Evolutionary conservation across 2,888 invertebrate genomes (phyloP), one percentile per base, ranked within the genome.

Genomic region (Resseliella maxima): DNA sequence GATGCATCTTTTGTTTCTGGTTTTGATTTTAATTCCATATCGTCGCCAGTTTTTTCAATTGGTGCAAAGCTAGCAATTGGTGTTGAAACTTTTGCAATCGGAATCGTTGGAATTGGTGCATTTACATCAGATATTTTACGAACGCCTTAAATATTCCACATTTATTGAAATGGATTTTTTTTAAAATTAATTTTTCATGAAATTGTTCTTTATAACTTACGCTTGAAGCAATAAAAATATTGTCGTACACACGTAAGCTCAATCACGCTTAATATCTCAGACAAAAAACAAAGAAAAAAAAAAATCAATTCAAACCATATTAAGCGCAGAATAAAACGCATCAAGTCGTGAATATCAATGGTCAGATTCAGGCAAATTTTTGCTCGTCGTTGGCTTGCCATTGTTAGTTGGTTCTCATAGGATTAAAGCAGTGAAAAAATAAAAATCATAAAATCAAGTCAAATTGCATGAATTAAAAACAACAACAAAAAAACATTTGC

Each of bases 1-100:
- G 59, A 18, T 24, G 8, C 50, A 50, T 3, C 18, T 59, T n/a
- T 15, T 6, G n/a, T 27, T 24, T 59, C 59, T 59, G 24, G 27
- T 59, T 59, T 59, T n/a, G 59, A 5, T 21, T 21, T 21, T 8
- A 3, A 21, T 21, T 50, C 50, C 18, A 50, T 18, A 21, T 50
- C 50, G 3, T 50, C 27, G n/a, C 5, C 59, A 24, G 1, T 12
- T 59, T 59, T 59, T 59, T 59, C 12, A 59, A 59, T 59, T 8
- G 59, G 59, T 12, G 59, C 59, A 12, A 59, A 59, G 27, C 59
- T 59, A 59, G 59, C 59, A 59, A 59, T 59, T 3, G 59, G 59
- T 24, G 27, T 12, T 2, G 59, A n/a, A 24, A 3, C 18, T 27
- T 27, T 59, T 24, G 59, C 5, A 8, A 59, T 24, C 1, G 59